phyloP scores from a whole-genome alignment of 2,797 vertebrate species.

The Antrozous pallidus region DNA sequence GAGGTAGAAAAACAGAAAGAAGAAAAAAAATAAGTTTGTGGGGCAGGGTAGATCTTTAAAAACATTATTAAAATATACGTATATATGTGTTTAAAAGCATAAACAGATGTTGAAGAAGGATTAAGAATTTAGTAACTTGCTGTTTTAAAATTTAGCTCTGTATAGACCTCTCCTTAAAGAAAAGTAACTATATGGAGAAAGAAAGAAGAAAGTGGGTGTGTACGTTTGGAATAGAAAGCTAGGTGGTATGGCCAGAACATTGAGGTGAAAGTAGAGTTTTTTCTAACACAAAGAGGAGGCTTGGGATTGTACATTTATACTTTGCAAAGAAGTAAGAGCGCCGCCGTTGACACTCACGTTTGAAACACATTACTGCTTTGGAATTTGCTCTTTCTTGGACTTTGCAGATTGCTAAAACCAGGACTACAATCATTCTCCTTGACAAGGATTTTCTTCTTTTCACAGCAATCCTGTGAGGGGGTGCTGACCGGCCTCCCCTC shows the following conservation, averaged over 20 bases:
- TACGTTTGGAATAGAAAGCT: neutral
- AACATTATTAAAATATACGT: neutral
- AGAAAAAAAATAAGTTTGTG: neutral
- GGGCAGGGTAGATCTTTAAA: neutral
- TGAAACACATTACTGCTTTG: neutral
- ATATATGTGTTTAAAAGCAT: neutral
- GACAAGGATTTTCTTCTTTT: neutral
- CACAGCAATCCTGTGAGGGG: neutral
- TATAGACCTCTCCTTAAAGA: neutral
- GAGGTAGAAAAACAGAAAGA: neutral
- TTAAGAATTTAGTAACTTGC: neutral
- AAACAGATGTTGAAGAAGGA: neutral
- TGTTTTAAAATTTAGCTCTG: slow-evolving; percentile 7
- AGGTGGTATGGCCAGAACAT: neutral
- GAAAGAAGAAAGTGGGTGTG: neutral
- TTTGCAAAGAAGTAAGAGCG: neutral
- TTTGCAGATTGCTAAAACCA: neutral
- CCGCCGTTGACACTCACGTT: neutral
- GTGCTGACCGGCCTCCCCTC: neutral
- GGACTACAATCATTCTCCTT: neutral
- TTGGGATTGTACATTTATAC: neutral
- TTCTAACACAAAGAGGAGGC: slow-evolving; percentile 9
- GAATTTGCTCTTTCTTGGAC: neutral
- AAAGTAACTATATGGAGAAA: neutral
- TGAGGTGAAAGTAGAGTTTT: neutral